Conservation (phyloP, 1,140 invertebrate genomes). For the Cydia fagiglandana region DNA sequence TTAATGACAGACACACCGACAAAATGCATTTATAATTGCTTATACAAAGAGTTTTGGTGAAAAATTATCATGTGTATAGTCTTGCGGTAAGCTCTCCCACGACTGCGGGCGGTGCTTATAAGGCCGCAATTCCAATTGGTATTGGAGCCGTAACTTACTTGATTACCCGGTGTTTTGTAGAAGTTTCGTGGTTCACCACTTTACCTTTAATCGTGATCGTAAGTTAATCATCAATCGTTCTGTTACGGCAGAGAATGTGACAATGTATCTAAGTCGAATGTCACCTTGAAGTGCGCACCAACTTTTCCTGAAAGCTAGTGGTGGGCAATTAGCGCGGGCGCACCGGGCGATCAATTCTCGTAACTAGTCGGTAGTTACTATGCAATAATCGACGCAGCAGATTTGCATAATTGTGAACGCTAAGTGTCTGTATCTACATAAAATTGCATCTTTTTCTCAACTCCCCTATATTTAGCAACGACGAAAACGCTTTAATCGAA, state of each 20-base stretch:
- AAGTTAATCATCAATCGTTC: background rate
- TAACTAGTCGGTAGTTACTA: conserved; percentile 69
- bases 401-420: conserved; percentile 75
- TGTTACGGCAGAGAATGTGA: background rate
- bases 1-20: conserved; percentile 77
- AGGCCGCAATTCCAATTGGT: background rate
- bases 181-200: background rate
- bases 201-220: background rate
- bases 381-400: conserved; percentile 67
- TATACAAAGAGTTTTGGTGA: conserved; percentile 75
- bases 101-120: conserved; percentile 38
- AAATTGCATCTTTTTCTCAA: conserved; percentile 68
- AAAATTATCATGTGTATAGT: conserved; percentile 69
- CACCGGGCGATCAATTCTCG: conserved; percentile 64
- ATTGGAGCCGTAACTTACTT: conserved; percentile 20
- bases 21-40: conserved; percentile 78
- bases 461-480: conserved; percentile 48
- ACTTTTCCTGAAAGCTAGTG: conserved; percentile 12
- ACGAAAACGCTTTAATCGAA: conserved; percentile 50
- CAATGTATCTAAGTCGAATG: background rate
- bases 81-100: conserved; percentile 52
- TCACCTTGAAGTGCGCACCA: background rate
- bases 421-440: conserved; percentile 76
- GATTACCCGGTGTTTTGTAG: background rate
- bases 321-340: conserved; percentile 28